Evolutionary conservation across 1,140 invertebrate species (phyloP).

Genomic region (Drosophila insularis): DNA sequence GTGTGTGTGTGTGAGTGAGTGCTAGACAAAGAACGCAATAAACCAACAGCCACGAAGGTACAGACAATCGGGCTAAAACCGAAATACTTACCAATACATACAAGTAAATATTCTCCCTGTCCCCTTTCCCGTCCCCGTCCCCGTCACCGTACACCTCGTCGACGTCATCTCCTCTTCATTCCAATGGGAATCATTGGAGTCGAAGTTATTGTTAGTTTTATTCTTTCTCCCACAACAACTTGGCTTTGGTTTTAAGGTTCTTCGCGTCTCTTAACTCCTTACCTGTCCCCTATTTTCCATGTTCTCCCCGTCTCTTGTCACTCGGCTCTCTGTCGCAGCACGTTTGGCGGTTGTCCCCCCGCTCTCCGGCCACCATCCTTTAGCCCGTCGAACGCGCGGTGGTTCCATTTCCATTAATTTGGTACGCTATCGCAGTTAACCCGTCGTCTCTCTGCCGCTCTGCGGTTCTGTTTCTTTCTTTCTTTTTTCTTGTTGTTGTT

Average conservation of each 20-base stretch:
- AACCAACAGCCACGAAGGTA: conserved; percentile 54
- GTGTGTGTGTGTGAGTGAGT: conserved; percentile 30
- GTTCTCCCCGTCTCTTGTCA: conserved; percentile 26
- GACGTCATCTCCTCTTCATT: conserved; percentile 59
- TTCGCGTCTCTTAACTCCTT: conserved; percentile 41
- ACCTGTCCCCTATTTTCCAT: conserved; percentile 24
- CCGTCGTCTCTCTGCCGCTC: conserved; percentile 57
- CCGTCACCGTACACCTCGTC: background rate
- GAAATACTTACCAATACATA: conserved; percentile 53
- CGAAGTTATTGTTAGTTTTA: conserved; percentile 71
- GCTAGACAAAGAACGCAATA: conserved; percentile 77
- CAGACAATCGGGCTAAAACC: conserved; percentile 69
- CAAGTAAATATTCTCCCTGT: conserved; percentile 16
- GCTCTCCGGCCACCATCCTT: conserved; percentile 7
- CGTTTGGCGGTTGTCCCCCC: conserved; percentile 30
- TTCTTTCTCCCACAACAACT: conserved; percentile 76
- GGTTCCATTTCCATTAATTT: conserved; percentile 80
- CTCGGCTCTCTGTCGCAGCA: conserved; percentile 33
- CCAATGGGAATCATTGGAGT: conserved; percentile 61
- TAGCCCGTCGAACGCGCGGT: conserved; percentile 34
- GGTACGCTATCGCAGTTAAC: conserved; percentile 71
- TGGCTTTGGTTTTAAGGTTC: conserved; percentile 64
- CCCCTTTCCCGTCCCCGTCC: background rate
- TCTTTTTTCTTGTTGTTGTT: conserved; percentile 18
- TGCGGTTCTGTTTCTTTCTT: conserved; percentile 54